Evolutionary conservation across 2,113 vertebrate genomes (phyloP).

Genomic region (Balaenoptera acutorostrata): DNA sequence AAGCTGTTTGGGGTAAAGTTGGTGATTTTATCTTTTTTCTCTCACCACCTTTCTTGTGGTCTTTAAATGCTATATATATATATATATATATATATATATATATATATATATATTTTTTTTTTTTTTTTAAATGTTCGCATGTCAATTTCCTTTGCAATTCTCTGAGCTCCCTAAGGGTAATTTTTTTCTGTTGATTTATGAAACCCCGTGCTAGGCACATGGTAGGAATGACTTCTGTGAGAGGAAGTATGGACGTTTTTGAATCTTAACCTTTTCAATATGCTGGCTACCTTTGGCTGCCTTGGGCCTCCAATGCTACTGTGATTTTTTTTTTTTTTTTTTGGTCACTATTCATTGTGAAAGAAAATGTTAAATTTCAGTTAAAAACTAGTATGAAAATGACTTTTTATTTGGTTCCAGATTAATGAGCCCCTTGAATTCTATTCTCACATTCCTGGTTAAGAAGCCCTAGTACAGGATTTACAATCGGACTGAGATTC

Average conservation of each 20-base stretch:
- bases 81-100: no score
- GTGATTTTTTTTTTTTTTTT: background rate
- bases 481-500: background rate
- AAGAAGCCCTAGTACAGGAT: background rate
- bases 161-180: background rate
- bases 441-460: background rate
- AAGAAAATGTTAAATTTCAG: background rate
- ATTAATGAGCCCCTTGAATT: background rate
- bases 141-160: background rate
- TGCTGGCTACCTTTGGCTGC: background rate
- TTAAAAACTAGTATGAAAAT: background rate
- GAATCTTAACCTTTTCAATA: background rate
- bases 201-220: background rate
- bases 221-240: background rate
- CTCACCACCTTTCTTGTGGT: background rate
- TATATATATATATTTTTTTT: no score
- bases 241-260: background rate
- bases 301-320: background rate
- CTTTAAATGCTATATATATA: background rate
- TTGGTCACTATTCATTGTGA: background rate
- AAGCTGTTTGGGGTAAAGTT: background rate
- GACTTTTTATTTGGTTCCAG: background rate
- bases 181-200: background rate
- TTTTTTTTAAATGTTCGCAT: background rate
- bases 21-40: background rate